Percentiles rank a stretch among this genome's conserved stretches.
Conservation (phyloP, 2,113 vertebrate species). For the Andinoacara biseriatus region DNA sequence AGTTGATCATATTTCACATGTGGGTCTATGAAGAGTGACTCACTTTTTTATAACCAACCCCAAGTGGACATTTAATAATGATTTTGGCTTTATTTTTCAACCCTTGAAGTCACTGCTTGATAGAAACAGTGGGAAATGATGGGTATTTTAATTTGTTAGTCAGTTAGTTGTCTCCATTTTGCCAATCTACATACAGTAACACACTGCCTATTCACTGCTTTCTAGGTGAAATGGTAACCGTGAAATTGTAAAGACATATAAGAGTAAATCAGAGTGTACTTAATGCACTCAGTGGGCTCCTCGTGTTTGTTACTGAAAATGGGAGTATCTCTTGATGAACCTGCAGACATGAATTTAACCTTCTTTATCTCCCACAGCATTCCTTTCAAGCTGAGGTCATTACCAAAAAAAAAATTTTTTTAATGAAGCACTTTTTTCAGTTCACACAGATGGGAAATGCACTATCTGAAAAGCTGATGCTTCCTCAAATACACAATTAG, state of each 20-base stretch:
- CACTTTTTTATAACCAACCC: neutral
- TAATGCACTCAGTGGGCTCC: neutral
- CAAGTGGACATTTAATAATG: neutral
- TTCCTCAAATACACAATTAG: neutral
- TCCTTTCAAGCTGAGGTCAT: constrained; percentile 27
- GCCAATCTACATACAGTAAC: neutral
- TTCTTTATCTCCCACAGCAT: neutral
- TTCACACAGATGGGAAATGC: neutral
- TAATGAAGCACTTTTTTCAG: neutral
- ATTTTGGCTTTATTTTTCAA: neutral
- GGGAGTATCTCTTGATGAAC: constrained; percentile 17
- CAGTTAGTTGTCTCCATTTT: neutral
- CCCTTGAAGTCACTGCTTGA: neutral
- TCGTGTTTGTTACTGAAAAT: constrained; percentile 4
- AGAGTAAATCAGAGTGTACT: neutral
- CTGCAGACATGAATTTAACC: neutral
- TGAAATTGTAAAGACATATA: neutral
- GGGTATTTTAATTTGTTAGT: neutral
- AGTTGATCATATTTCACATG: neutral
- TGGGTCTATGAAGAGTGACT: neutral
- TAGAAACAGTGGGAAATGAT: neutral
- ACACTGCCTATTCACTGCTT: neutral
- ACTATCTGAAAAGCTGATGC: neutral
- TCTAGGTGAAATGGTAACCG: neutral
- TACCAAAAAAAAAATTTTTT: neutral